phyloP scores from a whole-genome alignment of 2,797 vertebrate genomes.

The Neosalanx taihuensis region DNA sequence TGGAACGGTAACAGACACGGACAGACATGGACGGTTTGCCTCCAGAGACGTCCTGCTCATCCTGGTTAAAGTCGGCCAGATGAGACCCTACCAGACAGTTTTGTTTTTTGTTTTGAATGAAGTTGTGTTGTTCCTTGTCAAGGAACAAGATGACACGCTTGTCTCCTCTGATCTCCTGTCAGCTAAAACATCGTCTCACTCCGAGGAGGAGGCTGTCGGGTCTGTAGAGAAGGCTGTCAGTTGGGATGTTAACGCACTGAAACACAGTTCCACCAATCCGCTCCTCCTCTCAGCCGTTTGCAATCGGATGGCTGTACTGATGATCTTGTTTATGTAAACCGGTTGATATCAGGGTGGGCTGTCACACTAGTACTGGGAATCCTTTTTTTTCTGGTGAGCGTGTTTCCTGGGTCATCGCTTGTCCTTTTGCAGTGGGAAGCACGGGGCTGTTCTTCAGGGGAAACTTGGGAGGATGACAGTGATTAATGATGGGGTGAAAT shows the following conservation, averaged over 20 bases:
- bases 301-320: no score
- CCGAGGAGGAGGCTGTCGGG: neutral
- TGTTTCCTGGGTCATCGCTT: neutral
- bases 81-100: neutral
- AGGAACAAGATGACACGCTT: neutral
- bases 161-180: conserved; percentile 1
- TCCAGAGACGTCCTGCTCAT: neutral
- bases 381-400: neutral
- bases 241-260: neutral
- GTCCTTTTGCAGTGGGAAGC: neutral
- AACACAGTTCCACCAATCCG: neutral
- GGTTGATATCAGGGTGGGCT: no score
- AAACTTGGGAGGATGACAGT: conserved; percentile 39
- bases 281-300: no score
- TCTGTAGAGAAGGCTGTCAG: neutral
- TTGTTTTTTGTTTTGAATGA: neutral
- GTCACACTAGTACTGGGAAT: neutral
- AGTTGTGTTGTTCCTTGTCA: neutral
- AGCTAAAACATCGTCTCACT: neutral
- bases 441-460: neutral
- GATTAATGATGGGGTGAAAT: conserved; percentile 46
- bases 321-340: no score
- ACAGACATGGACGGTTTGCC: neutral
- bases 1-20: neutral
- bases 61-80: neutral